Conservation (phyloP, 2,888 invertebrate species). For the Pemphredon lugubris region DNA sequence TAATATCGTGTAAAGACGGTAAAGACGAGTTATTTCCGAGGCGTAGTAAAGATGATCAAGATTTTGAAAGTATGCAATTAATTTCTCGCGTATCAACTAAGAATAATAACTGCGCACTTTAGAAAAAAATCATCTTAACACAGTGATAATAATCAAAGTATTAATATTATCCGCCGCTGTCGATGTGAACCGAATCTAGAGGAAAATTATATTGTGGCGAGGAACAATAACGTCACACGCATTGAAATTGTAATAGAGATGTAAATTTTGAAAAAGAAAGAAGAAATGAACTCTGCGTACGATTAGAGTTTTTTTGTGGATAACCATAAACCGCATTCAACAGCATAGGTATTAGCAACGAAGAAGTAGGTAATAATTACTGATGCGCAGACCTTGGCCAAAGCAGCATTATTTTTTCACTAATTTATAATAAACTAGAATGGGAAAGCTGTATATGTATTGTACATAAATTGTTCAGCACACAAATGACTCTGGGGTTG, state of each 20-base stretch:
- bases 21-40: slow-evolving; percentile 20
- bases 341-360: slow-evolving; percentile 65
- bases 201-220: slow-evolving; percentile 44
- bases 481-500: slow-evolving; percentile 48
- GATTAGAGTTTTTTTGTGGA: slow-evolving; percentile 59
- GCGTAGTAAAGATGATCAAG: neutral
- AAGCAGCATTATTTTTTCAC: slow-evolving; percentile 81
- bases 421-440: slow-evolving; percentile 72
- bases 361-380: slow-evolving; percentile 60
- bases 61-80: slow-evolving; percentile 38
- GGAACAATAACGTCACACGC: slow-evolving; percentile 40
- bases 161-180: slow-evolving; percentile 54
- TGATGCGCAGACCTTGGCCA: slow-evolving; percentile 71
- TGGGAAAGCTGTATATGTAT: slow-evolving; percentile 65
- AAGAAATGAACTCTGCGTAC: slow-evolving; percentile 35
- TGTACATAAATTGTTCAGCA: slow-evolving; percentile 72
- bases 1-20: too few relatives aligned
- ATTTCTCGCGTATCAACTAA: slow-evolving; percentile 20
- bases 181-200: slow-evolving; percentile 37
- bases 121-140: slow-evolving; percentile 41
- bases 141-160: slow-evolving; percentile 67
- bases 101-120: slow-evolving; percentile 40
- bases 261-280: too few relatives aligned
- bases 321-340: slow-evolving; percentile 55
- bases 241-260: slow-evolving; percentile 50